Conservation (phyloP, 2,797 vertebrate species). For the Mionectes olivaceus region DNA sequence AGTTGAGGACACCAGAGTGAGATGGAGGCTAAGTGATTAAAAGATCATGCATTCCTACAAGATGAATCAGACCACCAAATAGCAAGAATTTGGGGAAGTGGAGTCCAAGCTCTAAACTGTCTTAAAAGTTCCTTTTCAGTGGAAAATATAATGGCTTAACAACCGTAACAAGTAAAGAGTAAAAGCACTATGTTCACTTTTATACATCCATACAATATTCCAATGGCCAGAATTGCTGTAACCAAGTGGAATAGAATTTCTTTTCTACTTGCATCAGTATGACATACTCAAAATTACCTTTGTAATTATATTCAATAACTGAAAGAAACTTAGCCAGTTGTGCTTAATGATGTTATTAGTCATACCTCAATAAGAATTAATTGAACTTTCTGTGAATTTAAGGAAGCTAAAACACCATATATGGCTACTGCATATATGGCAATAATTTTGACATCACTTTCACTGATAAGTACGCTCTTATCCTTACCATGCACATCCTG, state of each 20-base stretch:
- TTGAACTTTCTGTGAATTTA: background rate
- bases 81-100: background rate
- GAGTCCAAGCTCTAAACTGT: background rate
- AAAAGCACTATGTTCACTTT: background rate
- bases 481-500: background rate
- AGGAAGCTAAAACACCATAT: background rate
- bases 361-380: background rate
- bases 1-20: background rate
- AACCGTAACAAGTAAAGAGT: background rate
- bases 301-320: background rate
- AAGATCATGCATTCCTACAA: background rate
- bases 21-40: background rate
- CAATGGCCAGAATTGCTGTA: background rate
- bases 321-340: background rate
- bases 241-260: background rate
- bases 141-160: background rate
- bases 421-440: background rate
- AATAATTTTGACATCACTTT: background rate
- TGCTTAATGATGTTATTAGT: background rate
- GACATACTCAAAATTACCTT: background rate
- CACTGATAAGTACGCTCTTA: background rate
- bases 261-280: background rate
- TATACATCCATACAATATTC: background rate
- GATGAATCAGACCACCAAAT: background rate
- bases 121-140: background rate